phyloP scores from a whole-genome alignment of 2,797 vertebrate genomes.

The Eulemur albifrons region DNA sequence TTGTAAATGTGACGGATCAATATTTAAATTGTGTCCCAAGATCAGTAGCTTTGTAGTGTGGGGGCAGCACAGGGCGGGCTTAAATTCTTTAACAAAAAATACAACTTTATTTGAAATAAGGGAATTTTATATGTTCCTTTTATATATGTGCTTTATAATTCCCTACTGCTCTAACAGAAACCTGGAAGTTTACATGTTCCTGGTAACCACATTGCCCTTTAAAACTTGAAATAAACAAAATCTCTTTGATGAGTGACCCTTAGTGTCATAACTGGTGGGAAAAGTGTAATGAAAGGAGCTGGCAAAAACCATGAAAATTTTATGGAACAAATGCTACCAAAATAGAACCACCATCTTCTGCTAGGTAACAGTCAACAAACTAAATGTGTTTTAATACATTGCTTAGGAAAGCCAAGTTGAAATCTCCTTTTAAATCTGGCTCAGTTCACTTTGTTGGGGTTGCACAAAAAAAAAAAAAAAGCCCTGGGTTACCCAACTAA shows the following conservation, averaged over 20 bases:
- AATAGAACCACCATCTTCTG: slow-evolving; percentile 17
- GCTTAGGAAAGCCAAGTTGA: background rate
- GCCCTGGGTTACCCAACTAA: background rate
- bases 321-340: slow-evolving; percentile 41
- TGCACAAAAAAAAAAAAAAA: background rate
- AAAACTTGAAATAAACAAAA: slow-evolving; percentile 64
- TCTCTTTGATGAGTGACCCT: slow-evolving; percentile 56
- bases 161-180: slow-evolving; percentile 25
- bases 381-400: background rate
- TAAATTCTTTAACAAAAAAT: slow-evolving; percentile 52
- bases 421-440: background rate
- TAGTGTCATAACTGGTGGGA: slow-evolving; percentile 32
- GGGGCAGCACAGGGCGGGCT: background rate
- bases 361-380: slow-evolving; percentile 10
- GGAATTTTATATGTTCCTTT: slow-evolving; percentile 23
- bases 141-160: background rate
- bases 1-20: background rate
- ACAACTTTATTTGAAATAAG: slow-evolving; percentile 38
- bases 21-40: background rate
- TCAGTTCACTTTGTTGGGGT: background rate
- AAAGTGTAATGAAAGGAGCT: slow-evolving; percentile 52
- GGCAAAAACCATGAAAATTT: slow-evolving; percentile 28
- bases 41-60: background rate
- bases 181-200: slow-evolving; percentile 5
- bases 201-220: slow-evolving; percentile 23